A percentile compares a stretch with the other conserved stretches of the same genome.
Conservation (phyloP, 64 coral and sea anemone species). For the Catalaphyllia jardinei region DNA sequence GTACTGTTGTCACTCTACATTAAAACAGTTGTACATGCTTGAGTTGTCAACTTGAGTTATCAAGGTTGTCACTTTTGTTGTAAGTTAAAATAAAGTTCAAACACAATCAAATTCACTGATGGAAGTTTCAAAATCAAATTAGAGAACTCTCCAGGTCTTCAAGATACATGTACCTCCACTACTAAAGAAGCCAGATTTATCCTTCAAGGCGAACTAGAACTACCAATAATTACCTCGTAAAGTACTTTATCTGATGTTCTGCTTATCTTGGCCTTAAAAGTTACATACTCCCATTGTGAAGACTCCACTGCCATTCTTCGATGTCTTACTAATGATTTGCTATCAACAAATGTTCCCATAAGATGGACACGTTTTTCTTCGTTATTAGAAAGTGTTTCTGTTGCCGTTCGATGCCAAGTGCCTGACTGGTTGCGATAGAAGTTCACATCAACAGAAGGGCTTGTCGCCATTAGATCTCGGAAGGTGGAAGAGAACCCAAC, state of each 20-base stretch:
- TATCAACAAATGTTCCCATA: neutral
- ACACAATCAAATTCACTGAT: no score
- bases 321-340: neutral
- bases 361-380: constrained; percentile 11
- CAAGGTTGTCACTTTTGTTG: no score
- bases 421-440: constrained; percentile 22
- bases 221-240: neutral
- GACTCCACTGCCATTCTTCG: neutral
- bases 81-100: no score
- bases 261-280: constrained; percentile 20
- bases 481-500: constrained; percentile 27
- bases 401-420: constrained; percentile 5
- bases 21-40: no score
- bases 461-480: neutral
- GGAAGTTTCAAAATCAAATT: no score
- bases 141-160: no score
- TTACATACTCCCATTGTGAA: constrained; percentile 26
- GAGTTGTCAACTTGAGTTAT: no score
- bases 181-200: neutral
- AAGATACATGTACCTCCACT: no score
- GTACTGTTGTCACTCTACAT: no score
- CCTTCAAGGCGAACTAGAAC: neutral
- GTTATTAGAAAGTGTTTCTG: constrained; percentile 10
- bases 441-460: constrained; percentile 26
- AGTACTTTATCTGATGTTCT: constrained; percentile 4